These are phyloP conservation scores for Motacilla alba DNA, from an alignment of 2,113 vertebrate species.

Conservation along the genomic window DNA sequence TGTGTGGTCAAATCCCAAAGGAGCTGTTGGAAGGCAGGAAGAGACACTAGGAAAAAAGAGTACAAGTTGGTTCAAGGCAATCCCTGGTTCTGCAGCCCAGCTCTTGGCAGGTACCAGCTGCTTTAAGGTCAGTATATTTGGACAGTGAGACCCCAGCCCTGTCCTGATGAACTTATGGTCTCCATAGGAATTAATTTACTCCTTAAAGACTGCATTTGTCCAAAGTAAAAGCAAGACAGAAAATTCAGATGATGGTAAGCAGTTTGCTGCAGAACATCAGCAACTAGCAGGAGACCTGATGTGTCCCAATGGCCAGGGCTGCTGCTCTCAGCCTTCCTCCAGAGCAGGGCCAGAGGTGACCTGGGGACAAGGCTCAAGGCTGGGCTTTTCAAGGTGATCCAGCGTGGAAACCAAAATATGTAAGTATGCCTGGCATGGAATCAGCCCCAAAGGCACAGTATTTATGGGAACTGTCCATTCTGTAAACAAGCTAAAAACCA, in stretches of 20 bases:
- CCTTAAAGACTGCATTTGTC: not conserved
- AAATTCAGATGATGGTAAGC: not conserved
- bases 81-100: not conserved
- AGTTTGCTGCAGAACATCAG: not conserved
- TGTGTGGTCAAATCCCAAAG: conserved; percentile 5
- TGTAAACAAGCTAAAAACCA: not conserved
- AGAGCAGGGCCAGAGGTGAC: not conserved
- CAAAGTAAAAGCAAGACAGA: not conserved
- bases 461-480: not conserved
- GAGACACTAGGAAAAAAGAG: not conserved
- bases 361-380: not conserved
- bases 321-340: not conserved
- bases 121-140: not conserved
- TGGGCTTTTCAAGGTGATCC: not conserved
- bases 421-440: not conserved
- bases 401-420: not conserved
- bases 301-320: not conserved
- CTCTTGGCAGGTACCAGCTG: not conserved
- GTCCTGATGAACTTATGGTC: not conserved
- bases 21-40: not conserved
- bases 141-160: not conserved
- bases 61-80: not conserved
- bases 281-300: not conserved
- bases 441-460: not conserved
- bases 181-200: not conserved